Evolutionary conservation across 2,888 invertebrate genomes (phyloP).

Genomic region (Lacanobia wlatinum): DNA sequence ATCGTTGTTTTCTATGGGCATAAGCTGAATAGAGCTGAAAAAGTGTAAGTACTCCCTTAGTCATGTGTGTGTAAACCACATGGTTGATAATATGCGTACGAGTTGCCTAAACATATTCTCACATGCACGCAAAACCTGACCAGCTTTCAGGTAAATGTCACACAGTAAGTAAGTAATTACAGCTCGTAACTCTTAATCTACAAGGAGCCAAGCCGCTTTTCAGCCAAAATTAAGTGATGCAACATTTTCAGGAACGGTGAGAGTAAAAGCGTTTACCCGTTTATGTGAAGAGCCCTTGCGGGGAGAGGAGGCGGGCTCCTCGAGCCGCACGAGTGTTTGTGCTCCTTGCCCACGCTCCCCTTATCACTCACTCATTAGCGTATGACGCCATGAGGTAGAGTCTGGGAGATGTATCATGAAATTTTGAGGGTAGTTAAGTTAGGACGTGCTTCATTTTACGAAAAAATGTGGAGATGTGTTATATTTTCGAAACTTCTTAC

Average conservation of each 20-base stretch:
- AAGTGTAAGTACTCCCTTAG: no score
- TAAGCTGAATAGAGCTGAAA: no score
- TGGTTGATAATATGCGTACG: no score
- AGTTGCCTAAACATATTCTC: no score
- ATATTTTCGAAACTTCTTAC: no score
- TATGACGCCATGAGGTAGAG: conserved; percentile 27
- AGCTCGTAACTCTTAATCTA: conserved; percentile 16
- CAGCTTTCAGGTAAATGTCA: neutral
- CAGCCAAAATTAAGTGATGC: conserved; percentile 73
- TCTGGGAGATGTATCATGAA: conserved; percentile 16
- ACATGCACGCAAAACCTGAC: neutral
- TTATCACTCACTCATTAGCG: conserved; percentile 63
- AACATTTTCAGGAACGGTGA: conserved; percentile 72
- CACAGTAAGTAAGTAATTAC: conserved; percentile 11
- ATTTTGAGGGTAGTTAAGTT: neutral
- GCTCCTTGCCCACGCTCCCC: conserved; percentile 66
- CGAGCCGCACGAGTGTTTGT: conserved; percentile 73
- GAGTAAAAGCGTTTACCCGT: conserved; percentile 73
- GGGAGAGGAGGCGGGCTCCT: conserved; percentile 67
- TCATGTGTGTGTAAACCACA: no score
- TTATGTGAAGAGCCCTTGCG: conserved; percentile 74
- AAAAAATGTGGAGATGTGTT: neutral
- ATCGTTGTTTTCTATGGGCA: no score
- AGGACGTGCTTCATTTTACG: neutral
- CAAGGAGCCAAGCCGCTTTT: conserved; percentile 20